Evolutionary conservation across 1,140 invertebrate species (phyloP), one percentile per base, ranked within the genome.

Genomic region (Aplysia californica): DNA sequence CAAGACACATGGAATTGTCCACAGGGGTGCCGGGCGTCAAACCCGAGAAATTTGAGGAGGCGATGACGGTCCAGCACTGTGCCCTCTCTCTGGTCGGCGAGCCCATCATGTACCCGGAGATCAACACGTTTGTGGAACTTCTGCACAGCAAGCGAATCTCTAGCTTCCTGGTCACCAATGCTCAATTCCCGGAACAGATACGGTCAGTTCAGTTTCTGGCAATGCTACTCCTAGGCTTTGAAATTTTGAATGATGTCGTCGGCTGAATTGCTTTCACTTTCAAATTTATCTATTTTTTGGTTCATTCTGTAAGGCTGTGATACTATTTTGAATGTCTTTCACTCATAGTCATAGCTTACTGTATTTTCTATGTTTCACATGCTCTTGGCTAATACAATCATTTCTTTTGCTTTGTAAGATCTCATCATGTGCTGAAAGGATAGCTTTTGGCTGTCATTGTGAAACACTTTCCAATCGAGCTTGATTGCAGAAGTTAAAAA

Each of bases 81-180:
- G 93, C 93, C 26, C 85, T 93, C 73, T 93, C 92, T n/a, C 86
- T 93, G 5, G 93, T 93, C 26, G 93, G 93, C 18, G 93, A 93
- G 82, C 93, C 93, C 0, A 93, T 93, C 78, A 93, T 93, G 93
- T 93, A 93, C 85, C 93, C 93, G 35, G 89, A 93, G 85, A 93
- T 93, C 55, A 93, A 93, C 84, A 88, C 86, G 73, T 91, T 93
- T 79, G 82, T 93, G 44, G 75, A 86, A 26, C 80, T 93, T 15
- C 88, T 93, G 4, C 93, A 93, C 84, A 71, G 78, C 0, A 90
- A 91, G 84, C 76, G 85, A 39, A 93, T 93, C 64, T 93, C 92
- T 18, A 89, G 92, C 18, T 93, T 93, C 84, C 84, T 93, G 2
- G 93, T 93, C 2, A 93, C 93, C 3, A 93, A 93, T 88, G 93